Percentiles rank a stretch among this genome's conserved stretches.
Conservation (phyloP, 1,140 invertebrate species). For the Yoshiicerus persimilis region DNA sequence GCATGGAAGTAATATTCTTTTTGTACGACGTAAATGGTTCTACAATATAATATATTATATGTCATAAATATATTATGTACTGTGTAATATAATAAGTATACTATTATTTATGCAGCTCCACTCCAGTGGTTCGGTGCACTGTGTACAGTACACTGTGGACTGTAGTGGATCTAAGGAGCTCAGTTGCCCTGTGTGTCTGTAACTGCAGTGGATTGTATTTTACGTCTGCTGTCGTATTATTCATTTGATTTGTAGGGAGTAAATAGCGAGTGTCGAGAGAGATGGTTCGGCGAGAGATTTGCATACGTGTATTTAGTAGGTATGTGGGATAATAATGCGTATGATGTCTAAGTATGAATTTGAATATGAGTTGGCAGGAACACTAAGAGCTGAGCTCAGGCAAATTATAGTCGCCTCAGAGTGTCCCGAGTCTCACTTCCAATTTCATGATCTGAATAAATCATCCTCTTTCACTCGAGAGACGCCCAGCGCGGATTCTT, state of each 20-base stretch:
- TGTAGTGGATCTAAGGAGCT: no score
- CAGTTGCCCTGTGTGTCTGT: no score
- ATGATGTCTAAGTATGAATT: background rate
- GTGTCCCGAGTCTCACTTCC: background rate
- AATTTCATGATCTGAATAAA: constrained; percentile 12
- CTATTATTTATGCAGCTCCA: no score
- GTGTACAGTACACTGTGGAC: no score
- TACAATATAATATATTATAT: no score
- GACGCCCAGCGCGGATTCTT: background rate
- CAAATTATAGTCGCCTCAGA: background rate
- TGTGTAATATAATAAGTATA: no score
- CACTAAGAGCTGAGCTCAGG: background rate
- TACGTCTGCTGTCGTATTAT: background rate
- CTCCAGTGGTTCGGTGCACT: background rate
- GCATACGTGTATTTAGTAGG: background rate
- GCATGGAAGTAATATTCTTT: no score
- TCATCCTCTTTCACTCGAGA: background rate
- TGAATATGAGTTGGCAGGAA: background rate
- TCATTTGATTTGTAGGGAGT: background rate
- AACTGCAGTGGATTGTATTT: background rate
- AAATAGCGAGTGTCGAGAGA: background rate
- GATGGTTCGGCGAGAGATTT: background rate
- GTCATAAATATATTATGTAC: no score
- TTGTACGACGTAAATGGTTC: no score
- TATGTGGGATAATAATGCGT: background rate